Evolutionary conservation across 2,888 invertebrate species (phyloP).

Genomic region (Lissonota sp.): DNA sequence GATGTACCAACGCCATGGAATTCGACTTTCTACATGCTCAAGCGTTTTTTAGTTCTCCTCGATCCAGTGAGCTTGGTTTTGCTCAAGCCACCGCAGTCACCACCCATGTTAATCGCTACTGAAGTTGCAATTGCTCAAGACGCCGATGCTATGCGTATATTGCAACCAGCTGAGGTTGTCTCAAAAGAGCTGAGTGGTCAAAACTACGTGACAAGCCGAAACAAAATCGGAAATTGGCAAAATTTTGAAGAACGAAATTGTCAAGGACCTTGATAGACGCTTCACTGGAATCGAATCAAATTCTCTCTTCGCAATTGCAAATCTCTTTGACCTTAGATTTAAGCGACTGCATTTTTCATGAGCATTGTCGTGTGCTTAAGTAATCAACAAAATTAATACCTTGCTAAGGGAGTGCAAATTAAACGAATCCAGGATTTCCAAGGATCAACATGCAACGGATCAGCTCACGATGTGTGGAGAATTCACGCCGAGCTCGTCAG

Average conservation of each 20-base stretch:
- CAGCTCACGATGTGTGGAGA: no score
- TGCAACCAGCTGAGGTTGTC: slow-evolving; percentile 57
- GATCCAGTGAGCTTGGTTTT: slow-evolving; percentile 34
- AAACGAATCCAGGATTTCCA: no score
- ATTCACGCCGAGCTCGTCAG: no score
- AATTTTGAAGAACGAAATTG: background rate
- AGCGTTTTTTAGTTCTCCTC: slow-evolving; percentile 48
- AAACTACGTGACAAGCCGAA: slow-evolving; percentile 55
- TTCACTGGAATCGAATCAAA: slow-evolving; percentile 66
- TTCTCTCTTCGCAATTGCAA: slow-evolving; percentile 67
- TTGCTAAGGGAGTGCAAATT: background rate
- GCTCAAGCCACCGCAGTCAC: slow-evolving; percentile 35
- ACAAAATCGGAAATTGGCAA: slow-evolving; percentile 16
- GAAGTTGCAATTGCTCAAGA: slow-evolving; percentile 58
- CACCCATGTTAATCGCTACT: slow-evolving; percentile 54
- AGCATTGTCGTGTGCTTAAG: background rate
- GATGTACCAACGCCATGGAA: slow-evolving; percentile 66
- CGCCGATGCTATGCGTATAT: no score
- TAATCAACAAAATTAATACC: slow-evolving; percentile 5
- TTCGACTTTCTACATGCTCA: slow-evolving; percentile 56
- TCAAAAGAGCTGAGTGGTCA: slow-evolving; percentile 61
- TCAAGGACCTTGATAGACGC: slow-evolving; percentile 50
- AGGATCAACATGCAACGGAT: no score
- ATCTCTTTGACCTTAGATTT: slow-evolving; percentile 72
- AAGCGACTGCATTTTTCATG: slow-evolving; percentile 60